Base-by-base conservation (phyloP, 2,113 vertebrate genomes). In the Microcebus murinus region DNA sequence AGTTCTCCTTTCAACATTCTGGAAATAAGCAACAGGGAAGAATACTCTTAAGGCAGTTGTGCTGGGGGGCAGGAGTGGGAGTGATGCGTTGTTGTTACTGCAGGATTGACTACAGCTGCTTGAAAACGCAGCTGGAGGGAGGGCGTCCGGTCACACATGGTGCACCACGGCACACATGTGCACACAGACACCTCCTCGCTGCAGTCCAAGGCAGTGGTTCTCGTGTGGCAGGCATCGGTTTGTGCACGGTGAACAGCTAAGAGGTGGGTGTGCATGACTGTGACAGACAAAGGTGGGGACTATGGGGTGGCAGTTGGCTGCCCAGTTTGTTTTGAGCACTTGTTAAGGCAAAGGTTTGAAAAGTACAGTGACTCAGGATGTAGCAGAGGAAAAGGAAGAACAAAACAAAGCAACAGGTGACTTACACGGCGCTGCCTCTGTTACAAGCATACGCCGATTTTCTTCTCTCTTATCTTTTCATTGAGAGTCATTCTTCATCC, bases 1-100 rank as follows among this genome's bases (percentile, higher is more conserved):
- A 11, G 23, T 93, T 96, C 27, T 85, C 68, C 79, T 96, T 97
- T 96, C 61, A 97, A 76, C 9, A 6, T 87, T 65, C 13, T 95
- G 25, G 7, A 97, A 89, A 93, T 84, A 95, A 96, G n/a, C 25
- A 93, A 73, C 90, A 96, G 90, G 27, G 15, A 96, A 73, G 27
- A 20, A n/a, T 87, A 85, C 90, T n/a, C 68, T 94, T 31, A 94
- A n/a, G 14, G 61, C 14, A 6, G 39, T 68, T n/a, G 34, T 29
- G 15, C 67, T 73, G 52, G n/a, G 81, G 9, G 20, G 83, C 77
- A 91, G 81, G 18, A 97, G 95, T 92, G 34, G 83, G 67, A 88
- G 73, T 6, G 36, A 71, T 52, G 73, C 59, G 21, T 91, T 87
- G 18, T 91, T 90, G 67, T 94, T 82, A 73, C 8, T 52, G 23